Conservation (phyloP, 2,113 vertebrate genomes). For the Coryphaenoides rupestris region DNA sequence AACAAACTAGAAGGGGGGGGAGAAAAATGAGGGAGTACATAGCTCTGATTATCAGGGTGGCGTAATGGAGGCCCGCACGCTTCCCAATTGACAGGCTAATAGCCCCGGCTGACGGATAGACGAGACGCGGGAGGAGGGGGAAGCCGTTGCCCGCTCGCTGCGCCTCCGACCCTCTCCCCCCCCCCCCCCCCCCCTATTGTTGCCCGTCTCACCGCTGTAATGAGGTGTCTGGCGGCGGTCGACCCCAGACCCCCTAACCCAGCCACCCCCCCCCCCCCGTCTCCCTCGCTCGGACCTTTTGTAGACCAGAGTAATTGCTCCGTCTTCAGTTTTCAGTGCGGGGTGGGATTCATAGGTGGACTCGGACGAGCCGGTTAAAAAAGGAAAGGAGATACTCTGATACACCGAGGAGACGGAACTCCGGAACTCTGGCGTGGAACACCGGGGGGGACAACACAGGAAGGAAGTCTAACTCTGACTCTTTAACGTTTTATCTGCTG, state of each 20-base stretch:
- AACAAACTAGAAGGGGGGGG: conserved; percentile 35
- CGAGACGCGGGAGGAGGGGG: conserved; percentile 64
- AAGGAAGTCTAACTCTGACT: too few relatives aligned
- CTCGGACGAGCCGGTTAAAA: conserved; percentile 12
- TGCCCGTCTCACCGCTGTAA: conserved; percentile 57
- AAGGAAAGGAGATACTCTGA: conserved; percentile 10
- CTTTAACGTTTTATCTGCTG: too few relatives aligned
- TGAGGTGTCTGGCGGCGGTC: conserved; percentile 73
- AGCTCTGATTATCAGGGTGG: conserved; percentile 66
- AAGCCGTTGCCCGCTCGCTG: conserved; percentile 49
- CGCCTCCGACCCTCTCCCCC: too few relatives aligned
- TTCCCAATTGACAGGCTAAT: conserved; percentile 72
- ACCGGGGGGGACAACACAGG: too few relatives aligned
- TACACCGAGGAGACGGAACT: too few relatives aligned
- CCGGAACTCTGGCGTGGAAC: too few relatives aligned
- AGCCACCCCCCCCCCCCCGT: too few relatives aligned
- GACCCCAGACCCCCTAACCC: too few relatives aligned
- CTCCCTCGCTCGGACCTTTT: conserved; percentile 44
- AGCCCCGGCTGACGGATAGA: conserved; percentile 71
- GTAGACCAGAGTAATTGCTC: conserved; percentile 63
- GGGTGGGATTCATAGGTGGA: conserved; percentile 24
- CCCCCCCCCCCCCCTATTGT: too few relatives aligned
- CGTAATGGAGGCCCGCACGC: conserved; percentile 65
- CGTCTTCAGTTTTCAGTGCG: conserved; percentile 36
- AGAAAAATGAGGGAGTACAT: conserved; percentile 63